Conservation (phyloP, 2,113 vertebrate species). For the Gymnobelideus leadbeateri region DNA sequence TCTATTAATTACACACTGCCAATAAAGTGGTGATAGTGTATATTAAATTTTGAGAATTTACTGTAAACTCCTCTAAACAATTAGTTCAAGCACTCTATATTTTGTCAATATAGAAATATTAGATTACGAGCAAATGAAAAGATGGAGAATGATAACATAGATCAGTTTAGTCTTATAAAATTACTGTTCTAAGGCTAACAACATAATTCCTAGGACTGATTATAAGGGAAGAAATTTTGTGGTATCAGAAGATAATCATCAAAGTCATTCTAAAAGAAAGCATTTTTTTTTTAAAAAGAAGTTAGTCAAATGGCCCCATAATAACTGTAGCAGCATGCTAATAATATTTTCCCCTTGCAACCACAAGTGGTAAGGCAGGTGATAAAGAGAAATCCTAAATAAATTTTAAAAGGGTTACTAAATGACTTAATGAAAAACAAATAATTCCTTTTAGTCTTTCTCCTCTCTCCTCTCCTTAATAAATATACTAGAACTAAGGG, state of each 20-base stretch:
- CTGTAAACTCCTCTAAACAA: conserved; percentile 33
- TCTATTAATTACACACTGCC: conserved; percentile 12
- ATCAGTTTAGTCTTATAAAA: background rate
- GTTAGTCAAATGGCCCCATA: background rate
- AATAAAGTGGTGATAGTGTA: conserved; percentile 4
- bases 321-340: conserved; percentile 15
- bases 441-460: background rate
- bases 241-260: conserved; percentile 19
- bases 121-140: conserved; percentile 23
- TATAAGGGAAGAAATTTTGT: background rate
- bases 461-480: background rate
- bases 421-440: conserved; percentile 4
- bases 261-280: background rate
- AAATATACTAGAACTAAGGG: conserved; percentile 1
- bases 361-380: conserved; percentile 29
- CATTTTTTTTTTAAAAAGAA: conserved; percentile 41
- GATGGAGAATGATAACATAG: background rate
- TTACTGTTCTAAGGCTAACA: background rate
- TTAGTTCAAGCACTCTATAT: background rate
- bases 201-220: conserved; percentile 43
- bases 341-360: background rate
- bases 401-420: conserved; percentile 13
- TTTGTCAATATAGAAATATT: background rate
- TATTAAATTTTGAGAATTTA: conserved; percentile 44
- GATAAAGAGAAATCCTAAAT: conserved; percentile 35